A percentile compares a stretch with the other conserved stretches of the same genome.
Conservation (phyloP, 2,113 vertebrate species). For the Tauraco erythrolophus region DNA sequence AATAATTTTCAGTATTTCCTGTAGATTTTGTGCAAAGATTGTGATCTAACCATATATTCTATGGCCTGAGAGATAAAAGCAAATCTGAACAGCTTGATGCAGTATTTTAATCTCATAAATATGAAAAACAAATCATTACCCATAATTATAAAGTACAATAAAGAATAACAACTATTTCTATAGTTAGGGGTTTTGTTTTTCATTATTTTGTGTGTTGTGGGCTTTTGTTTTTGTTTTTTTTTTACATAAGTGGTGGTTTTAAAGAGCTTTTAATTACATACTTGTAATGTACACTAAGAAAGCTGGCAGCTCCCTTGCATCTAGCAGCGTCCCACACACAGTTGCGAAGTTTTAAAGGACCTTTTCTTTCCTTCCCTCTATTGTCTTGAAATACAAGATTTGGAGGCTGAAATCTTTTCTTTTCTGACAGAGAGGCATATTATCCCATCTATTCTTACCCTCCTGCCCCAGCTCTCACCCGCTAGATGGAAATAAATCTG, state of each 20-base stretch:
- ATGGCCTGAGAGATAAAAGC: neutral
- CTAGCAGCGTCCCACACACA: neutral
- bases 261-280: conserved; percentile 12
- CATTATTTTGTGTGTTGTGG: neutral
- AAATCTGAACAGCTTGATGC: neutral
- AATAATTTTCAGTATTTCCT: neutral
- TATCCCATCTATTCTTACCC: neutral
- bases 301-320: neutral
- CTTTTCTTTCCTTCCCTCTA: neutral
- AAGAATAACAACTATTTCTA: neutral
- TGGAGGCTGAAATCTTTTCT: neutral
- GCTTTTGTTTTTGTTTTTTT: neutral
- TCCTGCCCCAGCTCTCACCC: neutral
- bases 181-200: neutral
- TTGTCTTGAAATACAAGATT: neutral
- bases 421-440: neutral
- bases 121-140: neutral
- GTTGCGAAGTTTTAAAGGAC: neutral
- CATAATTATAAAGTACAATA: neutral
- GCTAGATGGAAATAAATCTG: neutral
- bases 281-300: neutral
- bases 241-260: neutral
- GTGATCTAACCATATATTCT: neutral
- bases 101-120: conserved; percentile 9
- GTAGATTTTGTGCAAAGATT: neutral